These are phyloP conservation scores for Nesidiocoris tenuis DNA, from an alignment of 2,888 invertebrate species.

Conservation along the genomic window DNA sequence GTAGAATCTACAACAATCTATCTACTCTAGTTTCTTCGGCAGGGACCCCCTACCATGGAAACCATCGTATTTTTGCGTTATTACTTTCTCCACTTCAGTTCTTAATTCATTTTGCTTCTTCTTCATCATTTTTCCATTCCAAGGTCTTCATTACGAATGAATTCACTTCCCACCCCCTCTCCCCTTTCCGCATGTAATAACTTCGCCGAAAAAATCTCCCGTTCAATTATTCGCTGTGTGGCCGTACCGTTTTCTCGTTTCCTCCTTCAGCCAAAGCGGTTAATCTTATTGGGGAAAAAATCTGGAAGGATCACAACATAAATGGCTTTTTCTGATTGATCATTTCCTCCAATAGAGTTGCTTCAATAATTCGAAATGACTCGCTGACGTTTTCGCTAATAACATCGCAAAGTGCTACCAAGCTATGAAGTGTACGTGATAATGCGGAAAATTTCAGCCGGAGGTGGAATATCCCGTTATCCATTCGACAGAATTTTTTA, in stretches of 20 bases:
- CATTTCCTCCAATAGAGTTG: not conserved
- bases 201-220: conserved; percentile 1
- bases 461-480: too few species aligned
- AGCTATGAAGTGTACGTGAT: too few species aligned
- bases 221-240: conserved; percentile 27
- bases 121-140: conserved; percentile 18
- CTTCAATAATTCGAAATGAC: too few species aligned
- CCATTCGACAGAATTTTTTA: too few species aligned
- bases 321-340: conserved; percentile 1
- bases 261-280: conserved; percentile 8
- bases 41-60: too few species aligned
- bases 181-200: not conserved
- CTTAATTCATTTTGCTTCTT: conserved; percentile 33
- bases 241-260: conserved; percentile 18
- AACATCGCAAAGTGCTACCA: too few species aligned
- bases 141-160: conserved; percentile 29
- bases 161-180: conserved; percentile 2
- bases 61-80: conserved; percentile 10
- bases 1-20: conserved; percentile 27
- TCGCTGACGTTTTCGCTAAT: not conserved
- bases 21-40: not conserved
- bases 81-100: conserved; percentile 31
- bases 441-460: too few species aligned
- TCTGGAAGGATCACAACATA: not conserved
- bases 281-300: conserved; percentile 30